Conservation (phyloP, 1,140 invertebrate genomes). For the Pseudachorutes palmiensis region DNA sequence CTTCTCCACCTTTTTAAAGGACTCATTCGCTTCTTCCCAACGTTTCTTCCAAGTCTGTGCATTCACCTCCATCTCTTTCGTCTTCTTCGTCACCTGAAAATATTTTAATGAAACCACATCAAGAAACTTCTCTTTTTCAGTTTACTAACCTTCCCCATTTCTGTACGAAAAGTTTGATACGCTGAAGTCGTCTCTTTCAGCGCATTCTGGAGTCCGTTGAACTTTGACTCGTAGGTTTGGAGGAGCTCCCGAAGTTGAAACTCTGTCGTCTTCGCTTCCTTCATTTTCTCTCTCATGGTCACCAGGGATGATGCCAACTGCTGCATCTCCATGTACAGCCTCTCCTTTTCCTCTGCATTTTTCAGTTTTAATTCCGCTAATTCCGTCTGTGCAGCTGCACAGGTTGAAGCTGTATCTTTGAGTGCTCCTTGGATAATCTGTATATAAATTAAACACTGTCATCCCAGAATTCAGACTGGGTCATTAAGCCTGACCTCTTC, state of each 20-base stretch:
- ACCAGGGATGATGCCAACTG: constrained; percentile 30
- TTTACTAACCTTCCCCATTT: constrained; percentile 33
- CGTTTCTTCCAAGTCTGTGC: constrained; percentile 32
- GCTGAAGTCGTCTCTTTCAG: constrained; percentile 34
- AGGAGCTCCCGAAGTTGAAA: constrained; percentile 25
- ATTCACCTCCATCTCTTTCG: constrained; percentile 34
- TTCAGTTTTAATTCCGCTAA: constrained; percentile 29
- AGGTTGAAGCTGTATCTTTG: constrained; percentile 24
- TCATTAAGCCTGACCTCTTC: constrained; percentile 29
- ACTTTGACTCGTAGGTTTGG: constrained; percentile 35
- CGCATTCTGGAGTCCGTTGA: constrained; percentile 31
- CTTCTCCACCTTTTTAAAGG: constrained; percentile 23
- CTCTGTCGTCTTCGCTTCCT: constrained; percentile 33
- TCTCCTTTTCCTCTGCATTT: constrained; percentile 35
- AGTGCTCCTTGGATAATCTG: constrained; percentile 34
- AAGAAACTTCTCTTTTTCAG: neutral
- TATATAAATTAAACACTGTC: neutral
- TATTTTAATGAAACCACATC: neutral
- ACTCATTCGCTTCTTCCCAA: constrained; percentile 32
- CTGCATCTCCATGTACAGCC: constrained; percentile 34
- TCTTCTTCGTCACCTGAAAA: constrained; percentile 27
- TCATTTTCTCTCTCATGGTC: constrained; percentile 32
- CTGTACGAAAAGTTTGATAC: constrained; percentile 31
- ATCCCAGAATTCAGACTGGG: neutral
- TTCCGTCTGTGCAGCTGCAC: constrained; percentile 20